A percentile compares a stretch with the other conserved stretches of the same genome.
These are phyloP conservation scores for Charanyca ferruginea DNA, from an alignment of 2,888 invertebrate genomes.

Conservation along the genomic window DNA sequence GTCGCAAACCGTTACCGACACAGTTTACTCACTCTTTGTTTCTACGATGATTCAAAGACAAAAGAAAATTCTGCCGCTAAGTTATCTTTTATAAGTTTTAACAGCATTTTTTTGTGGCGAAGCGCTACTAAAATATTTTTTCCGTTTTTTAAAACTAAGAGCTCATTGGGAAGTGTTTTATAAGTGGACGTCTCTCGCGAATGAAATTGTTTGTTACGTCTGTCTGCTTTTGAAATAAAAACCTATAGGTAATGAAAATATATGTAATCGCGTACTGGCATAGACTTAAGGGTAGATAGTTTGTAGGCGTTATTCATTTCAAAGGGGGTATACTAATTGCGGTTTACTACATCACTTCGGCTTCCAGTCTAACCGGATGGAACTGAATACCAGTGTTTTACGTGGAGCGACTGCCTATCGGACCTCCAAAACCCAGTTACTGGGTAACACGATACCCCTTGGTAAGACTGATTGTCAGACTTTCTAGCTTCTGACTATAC, in stretches of 20 bases:
- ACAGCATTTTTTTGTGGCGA: constrained; percentile 32
- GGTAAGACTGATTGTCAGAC: no score
- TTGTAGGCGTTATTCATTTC: no score
- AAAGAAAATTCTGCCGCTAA: constrained; percentile 41
- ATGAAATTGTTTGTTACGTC: constrained; percentile 20
- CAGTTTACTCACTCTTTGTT: constrained; percentile 44
- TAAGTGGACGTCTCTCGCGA: constrained; percentile 7
- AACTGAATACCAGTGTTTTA: no score
- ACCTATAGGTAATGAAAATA: neutral
- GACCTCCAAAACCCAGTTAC: no score
- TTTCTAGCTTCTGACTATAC: no score
- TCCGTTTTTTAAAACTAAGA: constrained; percentile 22
- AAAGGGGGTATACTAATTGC: no score
- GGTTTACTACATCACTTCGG: no score
- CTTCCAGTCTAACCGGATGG: no score
- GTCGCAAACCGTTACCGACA: constrained; percentile 22
- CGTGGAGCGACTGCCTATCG: no score
- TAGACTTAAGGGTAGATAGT: no score
- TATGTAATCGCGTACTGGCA: no score
- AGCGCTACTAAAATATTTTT: constrained; percentile 28
- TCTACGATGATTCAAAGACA: constrained; percentile 36
- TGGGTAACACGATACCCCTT: no score
- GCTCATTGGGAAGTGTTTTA: constrained; percentile 17
- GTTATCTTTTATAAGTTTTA: constrained; percentile 47
- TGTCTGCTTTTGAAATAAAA: neutral